Evolutionary conservation across 2,888 invertebrate species (phyloP), one percentile per base, ranked within the genome.

Genomic region (Endomychus coccineus): DNA sequence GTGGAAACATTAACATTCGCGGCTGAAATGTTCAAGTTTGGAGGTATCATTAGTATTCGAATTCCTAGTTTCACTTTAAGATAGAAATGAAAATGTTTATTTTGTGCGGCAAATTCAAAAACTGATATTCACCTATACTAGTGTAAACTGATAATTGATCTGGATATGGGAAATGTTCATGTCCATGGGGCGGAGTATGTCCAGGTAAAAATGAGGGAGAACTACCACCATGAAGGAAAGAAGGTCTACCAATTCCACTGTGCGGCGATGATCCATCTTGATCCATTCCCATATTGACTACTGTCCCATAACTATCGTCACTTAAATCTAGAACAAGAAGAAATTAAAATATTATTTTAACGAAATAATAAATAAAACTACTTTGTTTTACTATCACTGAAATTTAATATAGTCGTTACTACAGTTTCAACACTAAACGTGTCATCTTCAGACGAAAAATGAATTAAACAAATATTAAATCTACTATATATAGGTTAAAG

Each of bases 261-360:
- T 82, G 72, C 43, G 74, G 83, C 58, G 81, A 80, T 7, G 86
- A 81, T 28, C 84, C 85, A 55, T 87, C 88, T 50, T 71, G 73
- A 43, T 88, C 88, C 58, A 87, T 77, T 4, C 84, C 84, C 71
- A 87, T 75, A 58, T 86, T 87, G 45, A 85, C 74, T 28, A 75
- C 85, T 7, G 87, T 89, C 49, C 85, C 86, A 65, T 87, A 90
- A 68, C 89, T 89, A 64, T 90, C 89, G 67, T 89, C 89, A 64
- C 73, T 73, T 50, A 89, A 69, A 70, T 89, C 89, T 88, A 70
- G 23, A 64, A 54, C 39, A 45, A 37, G 40, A 44, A 45, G 14
- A 11, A 5, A 6, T 6, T 3, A 16, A 15, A 28, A 16, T 10
- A 28, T 19, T 22, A 10, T 11, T 10, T 22, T 3, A 47, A n/a